phyloP scores from a whole-genome alignment of 2,113 vertebrate species.

The Scophthalmus maximus region DNA sequence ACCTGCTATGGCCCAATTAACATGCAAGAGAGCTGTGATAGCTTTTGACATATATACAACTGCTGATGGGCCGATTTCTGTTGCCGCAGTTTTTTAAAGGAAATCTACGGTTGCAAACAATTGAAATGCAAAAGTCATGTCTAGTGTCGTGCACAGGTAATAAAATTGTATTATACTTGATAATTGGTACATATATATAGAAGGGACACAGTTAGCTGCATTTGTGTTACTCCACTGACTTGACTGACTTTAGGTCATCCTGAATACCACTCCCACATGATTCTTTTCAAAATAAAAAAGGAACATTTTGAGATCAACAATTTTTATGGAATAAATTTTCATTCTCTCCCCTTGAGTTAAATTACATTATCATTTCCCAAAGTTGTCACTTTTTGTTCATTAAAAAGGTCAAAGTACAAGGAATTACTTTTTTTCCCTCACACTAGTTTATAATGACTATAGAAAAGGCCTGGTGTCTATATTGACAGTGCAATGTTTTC shows the following conservation, averaged over 20 bases:
- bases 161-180: not conserved
- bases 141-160: not conserved
- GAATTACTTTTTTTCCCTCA: not conserved
- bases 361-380: not conserved
- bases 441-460: not conserved
- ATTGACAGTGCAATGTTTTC: constrained; percentile 28
- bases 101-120: not conserved
- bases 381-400: not conserved
- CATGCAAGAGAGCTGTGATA: constrained; percentile 28
- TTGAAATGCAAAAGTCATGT: not conserved
- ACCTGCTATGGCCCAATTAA: constrained; percentile 48
- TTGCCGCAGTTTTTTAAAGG: constrained; percentile 11
- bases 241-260: too few species aligned
- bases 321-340: not conserved
- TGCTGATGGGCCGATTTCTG: constrained; percentile 41
- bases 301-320: too few species aligned
- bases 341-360: not conserved
- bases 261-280: too few species aligned
- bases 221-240: too few species aligned
- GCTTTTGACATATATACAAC: constrained; percentile 15
- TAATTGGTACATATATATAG: not conserved
- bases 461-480: constrained; percentile 16
- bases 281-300: too few species aligned
- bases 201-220: not conserved
- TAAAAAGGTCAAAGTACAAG: not conserved